Conservation (phyloP, 2,888 invertebrate genomes). For the Drosophila percnosoma region DNA sequence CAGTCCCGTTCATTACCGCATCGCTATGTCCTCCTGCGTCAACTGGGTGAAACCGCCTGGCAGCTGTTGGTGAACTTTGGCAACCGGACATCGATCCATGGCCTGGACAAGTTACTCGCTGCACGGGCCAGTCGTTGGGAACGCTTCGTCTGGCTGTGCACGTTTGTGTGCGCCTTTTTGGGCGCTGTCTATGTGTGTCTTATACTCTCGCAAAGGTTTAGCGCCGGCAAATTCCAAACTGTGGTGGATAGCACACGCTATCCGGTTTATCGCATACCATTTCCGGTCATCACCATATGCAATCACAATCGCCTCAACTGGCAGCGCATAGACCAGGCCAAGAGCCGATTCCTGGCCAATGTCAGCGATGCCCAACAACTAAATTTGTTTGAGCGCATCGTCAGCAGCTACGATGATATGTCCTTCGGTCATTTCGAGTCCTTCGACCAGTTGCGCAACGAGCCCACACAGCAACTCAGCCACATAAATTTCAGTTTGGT, state of each 20-base stretch:
- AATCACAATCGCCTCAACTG: slow-evolving; percentile 83
- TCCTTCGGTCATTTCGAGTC: slow-evolving; percentile 79
- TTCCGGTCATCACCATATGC: slow-evolving; percentile 83
- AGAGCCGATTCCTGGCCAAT: slow-evolving; percentile 73
- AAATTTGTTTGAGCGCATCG: slow-evolving; percentile 73
- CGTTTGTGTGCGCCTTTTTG: slow-evolving; percentile 75
- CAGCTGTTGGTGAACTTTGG: slow-evolving; percentile 73
- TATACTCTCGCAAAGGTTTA: slow-evolving; percentile 81
- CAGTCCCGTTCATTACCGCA: slow-evolving; percentile 17
- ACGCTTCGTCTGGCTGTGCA: slow-evolving; percentile 80
- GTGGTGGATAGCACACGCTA: slow-evolving; percentile 83
- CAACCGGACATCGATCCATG: slow-evolving; percentile 81
- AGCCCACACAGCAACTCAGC: slow-evolving; percentile 67
- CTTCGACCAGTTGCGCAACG: slow-evolving; percentile 64
- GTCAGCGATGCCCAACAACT: slow-evolving; percentile 54
- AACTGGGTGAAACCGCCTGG: slow-evolving; percentile 49
- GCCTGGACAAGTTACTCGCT: slow-evolving; percentile 75
- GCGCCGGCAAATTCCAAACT: slow-evolving; percentile 81
- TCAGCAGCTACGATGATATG: slow-evolving; percentile 76
- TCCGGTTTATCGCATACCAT: slow-evolving; percentile 82
- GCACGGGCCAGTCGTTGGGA: slow-evolving; percentile 65
- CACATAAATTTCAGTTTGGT: slow-evolving; percentile 81
- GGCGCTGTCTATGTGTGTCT: slow-evolving; percentile 81
- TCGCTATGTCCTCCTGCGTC: slow-evolving; percentile 26
- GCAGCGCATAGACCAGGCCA: slow-evolving; percentile 77